phyloP scores from a whole-genome alignment of 2,113 vertebrate genomes.

The Chamaetylas fuelleborni region DNA sequence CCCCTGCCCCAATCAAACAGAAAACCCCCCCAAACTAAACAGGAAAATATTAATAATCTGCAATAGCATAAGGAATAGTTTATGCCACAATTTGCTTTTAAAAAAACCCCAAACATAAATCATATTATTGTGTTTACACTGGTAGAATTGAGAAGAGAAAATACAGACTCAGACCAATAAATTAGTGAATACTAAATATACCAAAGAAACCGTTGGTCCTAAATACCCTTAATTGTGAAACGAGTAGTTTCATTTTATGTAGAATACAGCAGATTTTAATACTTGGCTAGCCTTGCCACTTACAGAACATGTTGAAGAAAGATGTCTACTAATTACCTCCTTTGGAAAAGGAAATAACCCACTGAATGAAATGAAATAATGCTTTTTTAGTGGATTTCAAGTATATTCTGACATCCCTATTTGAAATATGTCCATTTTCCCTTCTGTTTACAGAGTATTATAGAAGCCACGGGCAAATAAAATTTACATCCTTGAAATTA shows the following conservation, averaged over 20 bases:
- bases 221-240: not conserved
- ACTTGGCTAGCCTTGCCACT: not conserved
- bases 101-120: rapidly evolving
- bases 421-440: not conserved
- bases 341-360: not conserved
- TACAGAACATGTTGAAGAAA: not conserved
- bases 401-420: not conserved
- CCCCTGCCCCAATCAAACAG: rapidly evolving
- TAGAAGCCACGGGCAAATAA: not conserved
- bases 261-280: not conserved
- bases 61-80: not conserved
- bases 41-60: not conserved
- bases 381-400: not conserved
- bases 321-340: not conserved
- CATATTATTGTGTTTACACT: not conserved
- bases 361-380: not conserved
- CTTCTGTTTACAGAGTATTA: not conserved
- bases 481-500: not conserved
- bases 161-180: not conserved
- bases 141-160: not conserved
- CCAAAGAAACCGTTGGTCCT: not conserved
- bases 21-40: not conserved
- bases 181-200: not conserved
- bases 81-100: not conserved
- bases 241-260: not conserved